phyloP scores from a whole-genome alignment of 1,140 invertebrate genomes.

The Cepaea nemoralis region DNA sequence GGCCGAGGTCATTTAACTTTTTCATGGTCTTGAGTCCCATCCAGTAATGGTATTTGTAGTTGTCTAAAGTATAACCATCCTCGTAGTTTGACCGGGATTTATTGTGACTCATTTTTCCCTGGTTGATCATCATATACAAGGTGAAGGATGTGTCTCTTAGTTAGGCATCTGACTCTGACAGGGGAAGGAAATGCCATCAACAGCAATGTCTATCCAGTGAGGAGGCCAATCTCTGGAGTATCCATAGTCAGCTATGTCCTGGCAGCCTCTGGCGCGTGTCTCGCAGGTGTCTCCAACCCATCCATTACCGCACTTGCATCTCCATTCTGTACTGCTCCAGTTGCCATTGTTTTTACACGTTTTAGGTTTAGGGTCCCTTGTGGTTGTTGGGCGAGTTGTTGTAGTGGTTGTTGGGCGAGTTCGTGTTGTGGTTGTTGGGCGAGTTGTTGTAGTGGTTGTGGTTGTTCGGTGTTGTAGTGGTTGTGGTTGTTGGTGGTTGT shows the following conservation, averaged over 20 bases:
- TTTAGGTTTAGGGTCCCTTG: background rate
- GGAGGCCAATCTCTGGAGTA: background rate
- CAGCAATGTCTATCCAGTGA: background rate
- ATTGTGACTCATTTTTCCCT: background rate
- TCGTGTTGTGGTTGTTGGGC: too few relatives aligned
- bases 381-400: background rate
- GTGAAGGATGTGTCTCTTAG: background rate
- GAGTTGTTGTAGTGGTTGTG: too few relatives aligned
- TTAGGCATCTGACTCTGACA: background rate
- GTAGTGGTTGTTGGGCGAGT: background rate
- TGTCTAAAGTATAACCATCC: background rate
- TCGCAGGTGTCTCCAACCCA: background rate
- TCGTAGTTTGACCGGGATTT: background rate
- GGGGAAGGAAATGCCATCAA: too few relatives aligned
- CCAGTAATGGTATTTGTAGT: conserved; percentile 9
- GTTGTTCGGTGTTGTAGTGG: too few relatives aligned
- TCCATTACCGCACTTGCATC: background rate
- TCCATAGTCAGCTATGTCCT: background rate
- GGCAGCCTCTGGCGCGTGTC: background rate
- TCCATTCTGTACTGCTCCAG: background rate
- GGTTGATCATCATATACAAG: conserved; percentile 1
- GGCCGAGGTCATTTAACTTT: background rate
- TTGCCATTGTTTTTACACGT: background rate
- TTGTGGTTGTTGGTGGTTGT: too few relatives aligned
- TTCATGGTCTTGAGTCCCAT: background rate